A percentile compares a stretch with the other conserved stretches of the same genome.
These are phyloP conservation scores for Cricetomys ansorgei DNA, from an alignment of 2,113 vertebrate species.

Conservation along the genomic window DNA sequence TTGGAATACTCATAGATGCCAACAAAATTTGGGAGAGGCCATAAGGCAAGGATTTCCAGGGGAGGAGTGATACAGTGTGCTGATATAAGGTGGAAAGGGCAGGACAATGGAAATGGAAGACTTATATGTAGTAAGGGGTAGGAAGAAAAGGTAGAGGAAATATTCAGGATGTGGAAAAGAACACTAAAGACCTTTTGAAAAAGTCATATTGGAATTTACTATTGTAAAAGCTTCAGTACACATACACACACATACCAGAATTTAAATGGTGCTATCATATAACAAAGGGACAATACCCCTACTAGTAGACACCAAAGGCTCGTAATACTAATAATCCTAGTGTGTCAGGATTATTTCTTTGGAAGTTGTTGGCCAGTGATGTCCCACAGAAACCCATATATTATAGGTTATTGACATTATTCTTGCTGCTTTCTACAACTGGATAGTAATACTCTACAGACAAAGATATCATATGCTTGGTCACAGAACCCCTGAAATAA, in stretches of 20 bases:
- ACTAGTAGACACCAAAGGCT: not conserved
- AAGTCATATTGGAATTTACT: not conserved
- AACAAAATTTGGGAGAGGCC: not conserved
- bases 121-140: rapidly evolving
- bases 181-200: not conserved
- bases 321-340: not conserved
- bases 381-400: not conserved
- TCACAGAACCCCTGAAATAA: not conserved
- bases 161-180: not conserved
- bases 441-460: no score
- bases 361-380: not conserved
- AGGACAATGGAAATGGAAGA: not conserved
- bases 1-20: not conserved
- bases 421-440: not conserved
- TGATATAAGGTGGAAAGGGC: not conserved
- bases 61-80: not conserved
- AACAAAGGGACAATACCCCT: not conserved
- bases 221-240: not conserved
- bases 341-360: not conserved
- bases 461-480: not conserved
- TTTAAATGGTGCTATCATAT: not conserved
- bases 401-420: no score
- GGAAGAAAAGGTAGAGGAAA: not conserved
- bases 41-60: not conserved
- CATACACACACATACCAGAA: not conserved